Evolutionary conservation across 53 echinoderm and acorn worm genomes (phyloP).

Genomic region (Holothuria leucospilota): DNA sequence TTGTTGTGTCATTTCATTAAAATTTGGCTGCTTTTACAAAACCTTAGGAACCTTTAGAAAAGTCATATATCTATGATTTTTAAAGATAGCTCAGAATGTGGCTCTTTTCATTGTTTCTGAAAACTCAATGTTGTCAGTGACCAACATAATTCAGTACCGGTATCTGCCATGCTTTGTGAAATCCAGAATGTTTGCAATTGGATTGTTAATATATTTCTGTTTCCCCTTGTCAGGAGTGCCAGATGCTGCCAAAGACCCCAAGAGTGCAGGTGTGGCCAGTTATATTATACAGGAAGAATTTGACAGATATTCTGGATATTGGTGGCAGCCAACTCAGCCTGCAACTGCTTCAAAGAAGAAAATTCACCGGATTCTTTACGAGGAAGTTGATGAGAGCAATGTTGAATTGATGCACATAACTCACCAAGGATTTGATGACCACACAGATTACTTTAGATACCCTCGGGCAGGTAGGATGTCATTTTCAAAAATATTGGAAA

Average conservation of each 20-base stretch:
- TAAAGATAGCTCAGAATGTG: too few relatives aligned
- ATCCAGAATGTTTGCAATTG: too few relatives aligned
- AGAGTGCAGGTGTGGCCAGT: conserved; percentile 93
- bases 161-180: too few relatives aligned
- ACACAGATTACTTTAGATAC: conserved; percentile 94
- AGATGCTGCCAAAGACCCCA: conserved; percentile 34
- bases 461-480: conserved; percentile 80
- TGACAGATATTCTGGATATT: conserved; percentile 99
- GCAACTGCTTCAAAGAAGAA: conserved; percentile 13
- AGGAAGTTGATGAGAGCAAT: conserved; percentile 94
- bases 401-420: conserved; percentile 95
- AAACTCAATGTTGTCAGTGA: too few relatives aligned
- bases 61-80: too few relatives aligned
- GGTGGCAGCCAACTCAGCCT: conserved; percentile 88
- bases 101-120: too few relatives aligned
- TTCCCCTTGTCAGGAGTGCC: not conserved
- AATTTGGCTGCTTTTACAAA: too few relatives aligned
- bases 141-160: too few relatives aligned
- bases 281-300: conserved; percentile 99
- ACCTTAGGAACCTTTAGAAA: too few relatives aligned
- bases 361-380: conserved; percentile 82
- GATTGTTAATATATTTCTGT: too few relatives aligned
- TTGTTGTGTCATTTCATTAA: too few relatives aligned
- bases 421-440: conserved; percentile 76
- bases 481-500: not conserved